Evolutionary conservation across 2,888 invertebrate species (phyloP), one percentile per base, ranked within the genome.

Genomic region (Synanthedon vespiformis): DNA sequence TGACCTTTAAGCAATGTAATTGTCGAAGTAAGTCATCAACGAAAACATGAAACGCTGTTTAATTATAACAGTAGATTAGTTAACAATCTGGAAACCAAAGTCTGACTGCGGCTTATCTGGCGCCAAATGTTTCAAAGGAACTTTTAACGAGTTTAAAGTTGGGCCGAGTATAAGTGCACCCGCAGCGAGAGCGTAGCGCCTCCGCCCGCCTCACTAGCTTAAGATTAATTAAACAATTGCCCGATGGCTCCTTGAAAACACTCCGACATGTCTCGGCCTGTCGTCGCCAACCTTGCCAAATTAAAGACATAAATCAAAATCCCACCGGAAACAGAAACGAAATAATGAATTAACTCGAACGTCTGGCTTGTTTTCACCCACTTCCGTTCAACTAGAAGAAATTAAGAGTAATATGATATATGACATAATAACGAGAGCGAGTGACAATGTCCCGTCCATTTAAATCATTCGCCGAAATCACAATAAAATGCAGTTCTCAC

Each of bases 191-290:
- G 68, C 61, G 62, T 61, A 66, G 77, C 72, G 77, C 77, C 27
- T 5, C 34, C 34, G 34, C 34, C 74, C 78, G 74, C 74, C 77
- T 77, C 72, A 75, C 70, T 70, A 71, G 77, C 79, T 78, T 77
- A 77, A 85, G 85, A 87, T 86, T 87, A 87, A 87, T 87, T 87
- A 87, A 86, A 87, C 86, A 86, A 85, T 86, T 81, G 86, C 83
- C 78, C 83, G 84, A 84, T 82, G 82, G 81, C 81, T 86, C 72
- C 79, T 85, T 80, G 82, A 86, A 84, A 85, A 85, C 84, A 86
- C 86, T 86, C 85, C 80, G 80, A 85, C 86, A 81, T 86, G 86
- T 86, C 84, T 80, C 83, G 82, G 81, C 74, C 84, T 83, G 86
- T 86, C 86, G 80, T 76, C 82, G 79, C 75, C 80, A 85, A 85